phyloP scores from a whole-genome alignment of 2,797 vertebrate species.

The Synanceia verrucosa region DNA sequence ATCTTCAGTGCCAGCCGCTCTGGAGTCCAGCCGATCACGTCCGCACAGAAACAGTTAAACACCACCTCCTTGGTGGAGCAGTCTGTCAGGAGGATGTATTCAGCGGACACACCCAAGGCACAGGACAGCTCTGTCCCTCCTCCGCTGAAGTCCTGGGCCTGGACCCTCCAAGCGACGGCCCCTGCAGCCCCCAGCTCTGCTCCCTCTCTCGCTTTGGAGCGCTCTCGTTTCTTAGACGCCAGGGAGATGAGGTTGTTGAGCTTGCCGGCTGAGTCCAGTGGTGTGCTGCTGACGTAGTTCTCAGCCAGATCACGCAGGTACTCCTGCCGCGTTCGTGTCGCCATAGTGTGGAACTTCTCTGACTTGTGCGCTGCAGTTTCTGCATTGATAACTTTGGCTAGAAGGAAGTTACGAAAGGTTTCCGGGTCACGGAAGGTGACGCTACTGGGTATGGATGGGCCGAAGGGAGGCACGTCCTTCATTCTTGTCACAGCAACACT shows the following conservation, averaged over 20 bases:
- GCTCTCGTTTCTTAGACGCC: conserved; percentile 91
- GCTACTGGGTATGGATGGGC: conserved; percentile 88
- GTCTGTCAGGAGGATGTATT: conserved; percentile 88
- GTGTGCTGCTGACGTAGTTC: conserved; percentile 88
- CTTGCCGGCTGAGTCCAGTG: conserved; percentile 87
- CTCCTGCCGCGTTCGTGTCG: conserved; percentile 91
- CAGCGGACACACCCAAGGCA: conserved; percentile 87
- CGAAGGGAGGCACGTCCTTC: conserved; percentile 95
- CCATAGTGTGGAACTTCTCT: conserved; percentile 95
- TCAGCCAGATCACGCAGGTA: conserved; percentile 93
- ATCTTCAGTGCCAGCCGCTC: conserved; percentile 87
- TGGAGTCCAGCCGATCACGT: conserved; percentile 93
- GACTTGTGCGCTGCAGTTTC: conserved; percentile 95
- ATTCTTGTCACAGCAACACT: conserved; percentile 95
- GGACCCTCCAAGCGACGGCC: conserved; percentile 88
- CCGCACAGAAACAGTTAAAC: conserved; percentile 93
- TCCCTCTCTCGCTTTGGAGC: conserved; percentile 81
- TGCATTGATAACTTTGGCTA: conserved; percentile 94
- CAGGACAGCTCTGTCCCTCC: conserved; percentile 82
- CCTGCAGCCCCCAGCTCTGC: conserved; percentile 87
- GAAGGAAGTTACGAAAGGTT: conserved; percentile 89
- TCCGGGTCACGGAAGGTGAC: conserved; percentile 88
- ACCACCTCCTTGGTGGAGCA: conserved; percentile 90
- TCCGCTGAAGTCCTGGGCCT: conserved; percentile 87
- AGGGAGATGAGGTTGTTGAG: conserved; percentile 93